Conservation (phyloP, 2,797 vertebrate genomes). For the Sylvilagus floridanus region DNA sequence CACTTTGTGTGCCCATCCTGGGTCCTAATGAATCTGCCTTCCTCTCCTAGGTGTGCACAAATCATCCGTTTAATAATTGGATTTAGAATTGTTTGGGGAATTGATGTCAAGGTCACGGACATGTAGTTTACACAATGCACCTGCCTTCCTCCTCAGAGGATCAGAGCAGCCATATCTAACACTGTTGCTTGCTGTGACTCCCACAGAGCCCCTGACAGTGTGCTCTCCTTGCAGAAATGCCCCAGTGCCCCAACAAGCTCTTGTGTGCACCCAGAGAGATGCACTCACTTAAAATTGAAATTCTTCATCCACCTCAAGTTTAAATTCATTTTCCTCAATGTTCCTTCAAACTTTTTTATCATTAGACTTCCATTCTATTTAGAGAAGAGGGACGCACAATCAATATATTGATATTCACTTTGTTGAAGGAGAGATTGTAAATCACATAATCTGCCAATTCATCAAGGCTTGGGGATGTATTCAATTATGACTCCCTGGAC, state of each 20-base stretch:
- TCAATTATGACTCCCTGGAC: background rate
- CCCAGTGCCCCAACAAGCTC: background rate
- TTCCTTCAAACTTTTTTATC: background rate
- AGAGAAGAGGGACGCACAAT: background rate
- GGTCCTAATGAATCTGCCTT: background rate
- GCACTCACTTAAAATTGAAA: background rate
- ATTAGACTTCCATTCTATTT: background rate
- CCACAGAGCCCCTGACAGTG: rapidly evolving
- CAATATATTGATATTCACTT: background rate
- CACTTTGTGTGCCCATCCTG: background rate
- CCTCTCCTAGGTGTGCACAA: background rate
- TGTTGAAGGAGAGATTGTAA: background rate
- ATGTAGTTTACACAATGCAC: background rate
- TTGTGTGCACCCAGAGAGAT: background rate
- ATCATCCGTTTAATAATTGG: background rate
- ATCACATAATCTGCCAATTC: background rate
- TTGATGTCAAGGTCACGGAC: background rate
- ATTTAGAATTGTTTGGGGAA: background rate
- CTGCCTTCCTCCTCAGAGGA: background rate
- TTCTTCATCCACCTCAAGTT: background rate
- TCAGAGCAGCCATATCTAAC: background rate
- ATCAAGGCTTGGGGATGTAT: background rate
- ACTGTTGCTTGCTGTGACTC: background rate
- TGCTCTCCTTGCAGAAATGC: background rate
- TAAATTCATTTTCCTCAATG: background rate